Evolutionary conservation across 2,888 invertebrate genomes (phyloP).

Genomic region (Trissolcus brochymenae): DNA sequence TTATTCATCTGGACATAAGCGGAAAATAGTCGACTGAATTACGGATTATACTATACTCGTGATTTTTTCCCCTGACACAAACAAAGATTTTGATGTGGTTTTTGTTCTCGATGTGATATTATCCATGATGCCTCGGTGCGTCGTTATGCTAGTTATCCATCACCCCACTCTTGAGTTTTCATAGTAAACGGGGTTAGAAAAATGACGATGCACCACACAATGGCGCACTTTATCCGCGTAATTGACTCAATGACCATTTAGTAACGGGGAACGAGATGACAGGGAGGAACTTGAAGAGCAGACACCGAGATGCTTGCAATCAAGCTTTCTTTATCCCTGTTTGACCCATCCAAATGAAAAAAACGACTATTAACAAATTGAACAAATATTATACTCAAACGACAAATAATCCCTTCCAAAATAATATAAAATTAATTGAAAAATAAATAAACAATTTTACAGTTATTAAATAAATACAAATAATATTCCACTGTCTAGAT

Average conservation of each 20-base stretch:
- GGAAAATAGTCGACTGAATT: no score
- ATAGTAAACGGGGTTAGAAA: slow-evolving; percentile 69
- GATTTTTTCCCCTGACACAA: no score
- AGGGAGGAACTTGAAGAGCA: slow-evolving; percentile 33
- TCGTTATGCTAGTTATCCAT: slow-evolving; percentile 49
- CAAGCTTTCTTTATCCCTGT: slow-evolving; percentile 66
- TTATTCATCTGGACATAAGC: not conserved
- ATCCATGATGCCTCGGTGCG: slow-evolving; percentile 36
- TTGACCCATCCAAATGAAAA: slow-evolving; percentile 66
- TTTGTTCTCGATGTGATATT: slow-evolving; percentile 29
- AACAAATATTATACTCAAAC: not conserved
- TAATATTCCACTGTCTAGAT: not conserved
- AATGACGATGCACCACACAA: slow-evolving; percentile 71
- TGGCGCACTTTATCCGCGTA: slow-evolving; percentile 73
- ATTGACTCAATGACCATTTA: slow-evolving; percentile 74
- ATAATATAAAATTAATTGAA: no score
- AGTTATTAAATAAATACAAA: not conserved
- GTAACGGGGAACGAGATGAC: slow-evolving; percentile 61
- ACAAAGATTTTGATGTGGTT: not conserved
- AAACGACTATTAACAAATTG: not conserved
- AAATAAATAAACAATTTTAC: no score
- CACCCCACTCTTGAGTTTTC: slow-evolving; percentile 40
- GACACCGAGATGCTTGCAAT: slow-evolving; percentile 53
- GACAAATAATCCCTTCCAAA: not conserved
- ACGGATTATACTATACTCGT: no score